These are phyloP conservation scores for Tragelaphus strepsiceros DNA, from an alignment of 2,113 vertebrate genomes.

Conservation along the genomic window DNA sequence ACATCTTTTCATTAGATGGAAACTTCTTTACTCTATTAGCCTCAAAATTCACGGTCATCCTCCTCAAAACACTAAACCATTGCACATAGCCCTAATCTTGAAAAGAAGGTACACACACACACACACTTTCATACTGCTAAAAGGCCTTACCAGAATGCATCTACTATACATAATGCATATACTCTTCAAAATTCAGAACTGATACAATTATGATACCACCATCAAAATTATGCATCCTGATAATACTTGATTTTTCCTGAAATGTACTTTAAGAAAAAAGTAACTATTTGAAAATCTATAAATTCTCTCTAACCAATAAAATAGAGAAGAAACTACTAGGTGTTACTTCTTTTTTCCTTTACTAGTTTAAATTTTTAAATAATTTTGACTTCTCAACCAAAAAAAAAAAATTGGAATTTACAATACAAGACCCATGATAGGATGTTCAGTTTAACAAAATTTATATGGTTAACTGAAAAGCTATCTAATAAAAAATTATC, in stretches of 20 bases:
- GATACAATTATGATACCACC: not conserved
- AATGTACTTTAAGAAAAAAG: not conserved
- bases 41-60: not conserved
- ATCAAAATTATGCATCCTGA: not conserved
- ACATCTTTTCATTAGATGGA: not conserved
- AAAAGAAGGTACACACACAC: not conserved
- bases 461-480: not conserved
- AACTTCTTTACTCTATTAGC: not conserved
- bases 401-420: not conserved
- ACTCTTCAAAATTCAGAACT: not conserved
- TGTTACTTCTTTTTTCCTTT: not conserved
- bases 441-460: not conserved
- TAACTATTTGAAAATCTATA: not conserved
- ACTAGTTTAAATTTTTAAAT: not conserved
- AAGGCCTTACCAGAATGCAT: not conserved
- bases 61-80: not conserved
- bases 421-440: not conserved
- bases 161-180: not conserved
- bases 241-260: not conserved
- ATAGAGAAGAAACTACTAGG: not conserved
- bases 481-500: not conserved
- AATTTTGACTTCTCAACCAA: not conserved
- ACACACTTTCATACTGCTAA: not conserved
- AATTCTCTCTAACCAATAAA: not conserved
- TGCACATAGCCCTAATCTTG: not conserved